Evolutionary conservation across 2,888 invertebrate species (phyloP).

Genomic region (Yponomeuta malinellus): DNA sequence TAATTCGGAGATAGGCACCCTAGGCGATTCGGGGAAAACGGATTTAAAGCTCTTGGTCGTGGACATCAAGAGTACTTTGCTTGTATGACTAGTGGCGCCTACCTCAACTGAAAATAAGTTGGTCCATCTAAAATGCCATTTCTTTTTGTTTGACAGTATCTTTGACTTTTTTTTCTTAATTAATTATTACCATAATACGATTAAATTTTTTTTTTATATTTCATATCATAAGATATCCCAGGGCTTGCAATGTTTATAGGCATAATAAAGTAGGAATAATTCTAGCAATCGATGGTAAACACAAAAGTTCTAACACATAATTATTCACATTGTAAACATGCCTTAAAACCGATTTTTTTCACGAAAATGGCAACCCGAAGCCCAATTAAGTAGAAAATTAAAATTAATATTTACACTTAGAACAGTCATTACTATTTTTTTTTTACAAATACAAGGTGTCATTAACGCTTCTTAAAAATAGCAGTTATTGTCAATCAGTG

Average conservation of each 20-base stretch:
- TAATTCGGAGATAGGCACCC: no score
- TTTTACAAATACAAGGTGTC: constrained; percentile 1
- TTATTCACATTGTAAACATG: constrained; percentile 17
- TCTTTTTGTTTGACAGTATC: no score
- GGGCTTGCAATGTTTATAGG: background rate
- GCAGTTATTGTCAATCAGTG: background rate
- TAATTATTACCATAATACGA: no score
- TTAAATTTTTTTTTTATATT: no score
- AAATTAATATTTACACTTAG: constrained; percentile 25
- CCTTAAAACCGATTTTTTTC: constrained; percentile 20
- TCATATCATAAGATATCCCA: no score
- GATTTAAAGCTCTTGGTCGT: no score
- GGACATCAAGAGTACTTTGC: no score
- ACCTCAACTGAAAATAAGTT: no score
- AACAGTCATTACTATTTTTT: constrained; percentile 10
- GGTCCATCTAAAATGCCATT: no score
- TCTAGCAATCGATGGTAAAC: background rate
- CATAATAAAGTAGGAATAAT: background rate
- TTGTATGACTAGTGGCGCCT: no score
- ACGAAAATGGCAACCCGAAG: constrained; percentile 45
- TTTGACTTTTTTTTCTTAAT: no score
- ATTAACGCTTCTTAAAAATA: background rate
- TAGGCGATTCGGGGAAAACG: no score
- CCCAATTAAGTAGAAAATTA: constrained; percentile 37
- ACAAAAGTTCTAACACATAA: constrained; percentile 16